phyloP scores from a whole-genome alignment of 2,888 invertebrate genomes.

The Pemphredon lugubris region DNA sequence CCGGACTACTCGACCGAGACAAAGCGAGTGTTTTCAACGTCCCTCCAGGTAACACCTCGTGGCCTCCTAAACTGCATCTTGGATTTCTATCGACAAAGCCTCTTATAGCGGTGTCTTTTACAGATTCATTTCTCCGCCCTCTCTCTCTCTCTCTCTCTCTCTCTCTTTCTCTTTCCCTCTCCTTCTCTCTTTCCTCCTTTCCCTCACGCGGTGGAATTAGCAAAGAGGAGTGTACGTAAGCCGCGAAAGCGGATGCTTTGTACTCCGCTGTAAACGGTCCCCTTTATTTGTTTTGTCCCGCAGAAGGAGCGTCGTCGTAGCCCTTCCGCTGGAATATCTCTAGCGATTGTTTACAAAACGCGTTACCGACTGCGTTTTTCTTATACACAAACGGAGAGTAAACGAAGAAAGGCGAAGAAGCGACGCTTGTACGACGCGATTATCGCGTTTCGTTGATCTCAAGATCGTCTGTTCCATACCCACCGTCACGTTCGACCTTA shows the following conservation, averaged over 20 bases:
- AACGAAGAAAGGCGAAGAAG: too few relatives aligned
- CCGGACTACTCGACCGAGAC: constrained; percentile 59
- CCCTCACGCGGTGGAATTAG: not conserved
- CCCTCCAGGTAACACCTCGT: constrained; percentile 8
- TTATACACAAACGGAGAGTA: too few relatives aligned
- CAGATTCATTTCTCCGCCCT: not conserved
- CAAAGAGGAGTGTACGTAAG: not conserved
- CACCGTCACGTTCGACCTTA: too few relatives aligned
- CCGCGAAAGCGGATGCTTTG: not conserved
- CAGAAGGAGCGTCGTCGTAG: too few relatives aligned
- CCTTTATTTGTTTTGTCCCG: not conserved
- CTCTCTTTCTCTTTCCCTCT: not conserved
- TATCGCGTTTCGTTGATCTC: too few relatives aligned
- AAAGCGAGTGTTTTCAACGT: constrained; percentile 65
- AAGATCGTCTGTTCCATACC: too few relatives aligned
- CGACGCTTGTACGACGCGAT: too few relatives aligned
- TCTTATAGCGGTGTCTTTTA: constrained; percentile 6
- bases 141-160: too few relatives aligned
- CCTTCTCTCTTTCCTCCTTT: too few relatives aligned
- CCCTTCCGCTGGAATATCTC: too few relatives aligned
- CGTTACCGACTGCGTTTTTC: too few relatives aligned
- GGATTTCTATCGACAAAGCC: constrained; percentile 38
- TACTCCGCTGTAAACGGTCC: not conserved
- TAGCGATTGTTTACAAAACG: too few relatives aligned
- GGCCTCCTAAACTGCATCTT: constrained; percentile 41